Conservation (phyloP, 2,888 invertebrate species). For the Anagyrus pseudococci region DNA sequence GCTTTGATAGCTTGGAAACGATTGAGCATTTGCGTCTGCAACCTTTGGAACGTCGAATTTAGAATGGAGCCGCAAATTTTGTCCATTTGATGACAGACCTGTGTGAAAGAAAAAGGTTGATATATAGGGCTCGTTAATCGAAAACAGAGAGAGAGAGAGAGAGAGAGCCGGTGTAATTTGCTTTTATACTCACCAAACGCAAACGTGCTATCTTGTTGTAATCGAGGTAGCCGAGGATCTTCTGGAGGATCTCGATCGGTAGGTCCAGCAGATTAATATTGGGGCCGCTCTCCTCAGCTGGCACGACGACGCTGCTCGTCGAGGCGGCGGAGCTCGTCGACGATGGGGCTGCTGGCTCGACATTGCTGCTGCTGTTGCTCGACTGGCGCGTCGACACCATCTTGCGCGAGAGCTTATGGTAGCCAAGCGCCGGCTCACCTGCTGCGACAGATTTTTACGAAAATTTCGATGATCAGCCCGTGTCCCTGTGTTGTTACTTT, state of each 20-base stretch:
- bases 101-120: constrained; percentile 31
- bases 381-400: constrained; percentile 68
- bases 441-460: no score
- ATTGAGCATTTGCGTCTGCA: constrained; percentile 84
- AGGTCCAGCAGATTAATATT: constrained; percentile 70
- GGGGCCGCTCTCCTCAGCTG: constrained; percentile 2
- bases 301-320: constrained; percentile 7
- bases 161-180: no score
- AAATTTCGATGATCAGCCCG: no score
- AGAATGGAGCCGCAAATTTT: constrained; percentile 78
- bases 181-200: constrained; percentile 73
- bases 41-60: constrained; percentile 84
- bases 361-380: constrained; percentile 62
- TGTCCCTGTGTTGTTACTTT: no score
- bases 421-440: not conserved
- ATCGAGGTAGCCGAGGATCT: constrained; percentile 76
- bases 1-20: constrained; percentile 88
- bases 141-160: not conserved
- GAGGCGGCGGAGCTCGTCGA: constrained; percentile 1
- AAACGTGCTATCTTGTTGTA: constrained; percentile 81
- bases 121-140: no score
- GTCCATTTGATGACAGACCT: constrained; percentile 87
- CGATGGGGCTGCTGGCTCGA: constrained; percentile 43
- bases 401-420: constrained; percentile 46
- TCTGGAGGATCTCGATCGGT: constrained; percentile 81